These are phyloP conservation scores for Meiosimyza platycephala DNA, from an alignment of 2,888 invertebrate genomes.

Conservation along the genomic window DNA sequence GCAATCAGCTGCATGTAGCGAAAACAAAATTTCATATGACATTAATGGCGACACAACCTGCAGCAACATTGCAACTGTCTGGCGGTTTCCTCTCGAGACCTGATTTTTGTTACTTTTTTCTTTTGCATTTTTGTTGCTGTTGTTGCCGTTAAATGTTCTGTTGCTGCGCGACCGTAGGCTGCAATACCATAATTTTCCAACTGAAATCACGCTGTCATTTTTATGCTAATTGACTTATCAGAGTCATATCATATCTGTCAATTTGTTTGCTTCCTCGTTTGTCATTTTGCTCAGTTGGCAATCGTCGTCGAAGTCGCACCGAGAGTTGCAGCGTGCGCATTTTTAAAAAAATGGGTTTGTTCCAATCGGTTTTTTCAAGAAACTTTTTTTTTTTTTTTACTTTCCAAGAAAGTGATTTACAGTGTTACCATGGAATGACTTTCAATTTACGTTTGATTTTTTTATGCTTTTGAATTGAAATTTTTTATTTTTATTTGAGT, in stretches of 20 bases:
- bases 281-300: constrained; percentile 22
- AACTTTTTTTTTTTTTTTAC: background rate
- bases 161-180: background rate
- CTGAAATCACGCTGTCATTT: constrained; percentile 54
- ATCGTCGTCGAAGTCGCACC: constrained; percentile 4
- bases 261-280: constrained; percentile 34
- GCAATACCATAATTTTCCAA: constrained; percentile 41
- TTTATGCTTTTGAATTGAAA: no score
- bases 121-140: background rate
- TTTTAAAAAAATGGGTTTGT: constrained; percentile 14
- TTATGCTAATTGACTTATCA: constrained; percentile 62
- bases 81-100: background rate
- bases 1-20: constrained; percentile 52
- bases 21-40: constrained; percentile 11
- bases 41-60: constrained; percentile 17
- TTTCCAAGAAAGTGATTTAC: constrained; percentile 26
- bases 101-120: background rate
- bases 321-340: background rate
- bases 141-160: constrained; percentile 21
- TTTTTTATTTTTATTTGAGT: background rate
- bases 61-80: background rate
- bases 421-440: background rate
- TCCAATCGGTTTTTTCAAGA: no score
- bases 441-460: no score
- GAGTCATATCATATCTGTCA: constrained; percentile 35